These are phyloP conservation scores for Cryptus viduatorius DNA, from an alignment of 2,888 invertebrate genomes.

Conservation along the genomic window DNA sequence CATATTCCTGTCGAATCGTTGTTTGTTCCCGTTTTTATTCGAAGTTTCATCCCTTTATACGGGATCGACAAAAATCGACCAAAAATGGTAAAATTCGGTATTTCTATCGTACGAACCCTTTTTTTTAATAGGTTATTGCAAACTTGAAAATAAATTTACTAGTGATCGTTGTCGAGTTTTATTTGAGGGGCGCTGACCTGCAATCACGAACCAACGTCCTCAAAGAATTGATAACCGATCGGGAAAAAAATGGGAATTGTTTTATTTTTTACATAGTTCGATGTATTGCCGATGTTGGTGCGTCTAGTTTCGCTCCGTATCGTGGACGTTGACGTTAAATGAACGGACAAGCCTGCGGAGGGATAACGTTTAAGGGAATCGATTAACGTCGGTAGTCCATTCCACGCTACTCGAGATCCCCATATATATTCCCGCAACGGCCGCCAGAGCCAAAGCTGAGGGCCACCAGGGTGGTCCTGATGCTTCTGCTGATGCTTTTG, in stretches of 20 bases:
- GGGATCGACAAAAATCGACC: too few relatives aligned
- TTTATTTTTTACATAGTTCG: background rate
- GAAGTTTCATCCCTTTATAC: too few relatives aligned
- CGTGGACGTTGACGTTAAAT: conserved; percentile 57
- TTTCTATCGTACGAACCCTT: too few relatives aligned
- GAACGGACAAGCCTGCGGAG: conserved; percentile 58
- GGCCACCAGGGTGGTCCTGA: conserved; percentile 52
- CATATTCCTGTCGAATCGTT: too few relatives aligned
- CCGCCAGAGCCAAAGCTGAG: conserved; percentile 60
- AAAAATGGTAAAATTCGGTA: too few relatives aligned
- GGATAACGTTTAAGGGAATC: conserved; percentile 66
- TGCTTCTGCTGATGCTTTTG: conserved; percentile 56
- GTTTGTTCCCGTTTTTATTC: too few relatives aligned
- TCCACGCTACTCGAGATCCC: conserved; percentile 54
- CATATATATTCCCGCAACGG: conserved; percentile 67
- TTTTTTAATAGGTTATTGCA: too few relatives aligned
- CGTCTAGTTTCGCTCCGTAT: conserved; percentile 33
- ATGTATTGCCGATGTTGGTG: background rate
- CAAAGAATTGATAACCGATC: background rate
- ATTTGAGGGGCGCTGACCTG: too few relatives aligned
- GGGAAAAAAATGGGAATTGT: background rate
- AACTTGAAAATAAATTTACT: too few relatives aligned
- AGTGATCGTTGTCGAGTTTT: too few relatives aligned
- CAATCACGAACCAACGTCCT: too few relatives aligned
- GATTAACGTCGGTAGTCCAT: conserved; percentile 60